These are phyloP conservation scores for Ascaphus truei DNA, from an alignment of 2,113 vertebrate genomes.

Conservation along the genomic window DNA sequence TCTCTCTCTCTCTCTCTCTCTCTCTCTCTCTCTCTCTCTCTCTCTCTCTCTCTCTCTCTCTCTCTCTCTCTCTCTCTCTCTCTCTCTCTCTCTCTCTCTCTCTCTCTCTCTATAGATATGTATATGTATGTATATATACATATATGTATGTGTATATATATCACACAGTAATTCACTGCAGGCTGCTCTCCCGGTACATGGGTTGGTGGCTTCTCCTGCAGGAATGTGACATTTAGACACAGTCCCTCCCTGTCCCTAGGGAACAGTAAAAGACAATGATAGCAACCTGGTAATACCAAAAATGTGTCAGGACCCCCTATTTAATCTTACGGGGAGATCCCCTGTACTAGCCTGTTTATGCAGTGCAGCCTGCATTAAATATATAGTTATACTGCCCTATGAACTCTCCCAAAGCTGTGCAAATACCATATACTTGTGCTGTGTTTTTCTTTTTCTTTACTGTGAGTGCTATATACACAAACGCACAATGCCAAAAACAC, in stretches of 20 bases:
- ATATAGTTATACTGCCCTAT: too few relatives aligned
- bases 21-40: too few relatives aligned
- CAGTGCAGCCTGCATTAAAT: too few relatives aligned
- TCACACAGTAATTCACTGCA: background rate
- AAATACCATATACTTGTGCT: too few relatives aligned
- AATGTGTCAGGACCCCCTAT: background rate
- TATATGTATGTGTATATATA: background rate
- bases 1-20: too few relatives aligned
- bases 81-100: too few relatives aligned
- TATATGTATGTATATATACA: background rate
- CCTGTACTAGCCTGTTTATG: background rate
- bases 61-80: too few relatives aligned
- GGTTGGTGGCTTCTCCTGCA: background rate
- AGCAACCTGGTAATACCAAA: constrained; percentile 5
- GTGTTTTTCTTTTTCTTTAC: too few relatives aligned
- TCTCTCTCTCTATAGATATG: background rate
- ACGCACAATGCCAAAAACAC: too few relatives aligned
- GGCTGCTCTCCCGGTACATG: background rate
- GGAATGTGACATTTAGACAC: constrained; percentile 31
- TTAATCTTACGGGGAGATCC: background rate
- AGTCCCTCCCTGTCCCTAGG: background rate
- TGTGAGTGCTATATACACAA: too few relatives aligned
- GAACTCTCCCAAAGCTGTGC: background rate
- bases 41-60: too few relatives aligned
- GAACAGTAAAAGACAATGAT: constrained; percentile 23